phyloP scores from a whole-genome alignment of 2,888 invertebrate genomes.

The Xestia xanthographa region DNA sequence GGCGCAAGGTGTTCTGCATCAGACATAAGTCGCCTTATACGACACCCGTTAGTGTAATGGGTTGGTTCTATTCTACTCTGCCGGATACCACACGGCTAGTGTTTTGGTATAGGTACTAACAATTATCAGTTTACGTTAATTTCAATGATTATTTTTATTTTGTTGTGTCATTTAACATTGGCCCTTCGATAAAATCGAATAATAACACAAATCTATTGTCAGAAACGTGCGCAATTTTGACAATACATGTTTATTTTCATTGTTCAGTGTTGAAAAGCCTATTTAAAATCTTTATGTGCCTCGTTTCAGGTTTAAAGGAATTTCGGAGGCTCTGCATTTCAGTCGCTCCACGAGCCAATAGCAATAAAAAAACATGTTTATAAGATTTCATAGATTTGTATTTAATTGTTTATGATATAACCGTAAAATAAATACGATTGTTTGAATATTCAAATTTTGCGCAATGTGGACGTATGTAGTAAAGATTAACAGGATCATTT shows the following conservation, averaged over 20 bases:
- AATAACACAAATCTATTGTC: not conserved
- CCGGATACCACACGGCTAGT: no score
- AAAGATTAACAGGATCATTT: not conserved
- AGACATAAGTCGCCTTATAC: no score
- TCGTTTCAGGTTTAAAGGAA: not conserved
- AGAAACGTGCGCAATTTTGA: not conserved
- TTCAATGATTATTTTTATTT: no score
- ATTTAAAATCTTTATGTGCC: not conserved
- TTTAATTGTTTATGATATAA: not conserved
- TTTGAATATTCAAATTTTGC: not conserved
- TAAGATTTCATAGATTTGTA: not conserved
- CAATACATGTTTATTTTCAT: slow-evolving; percentile 15
- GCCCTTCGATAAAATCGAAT: not conserved
- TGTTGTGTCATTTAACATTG: no score
- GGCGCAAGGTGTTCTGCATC: no score
- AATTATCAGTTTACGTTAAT: no score
- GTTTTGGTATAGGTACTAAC: no score
- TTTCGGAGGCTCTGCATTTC: not conserved
- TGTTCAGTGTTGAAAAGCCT: not conserved
- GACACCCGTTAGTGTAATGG: no score
- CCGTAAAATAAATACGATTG: no score
- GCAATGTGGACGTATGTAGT: slow-evolving; percentile 3
- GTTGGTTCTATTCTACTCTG: no score
- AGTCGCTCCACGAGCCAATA: not conserved
- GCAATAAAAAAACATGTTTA: not conserved